Base-by-base conservation (phyloP, 2,888 invertebrate genomes). In the Phortica magna region DNA sequence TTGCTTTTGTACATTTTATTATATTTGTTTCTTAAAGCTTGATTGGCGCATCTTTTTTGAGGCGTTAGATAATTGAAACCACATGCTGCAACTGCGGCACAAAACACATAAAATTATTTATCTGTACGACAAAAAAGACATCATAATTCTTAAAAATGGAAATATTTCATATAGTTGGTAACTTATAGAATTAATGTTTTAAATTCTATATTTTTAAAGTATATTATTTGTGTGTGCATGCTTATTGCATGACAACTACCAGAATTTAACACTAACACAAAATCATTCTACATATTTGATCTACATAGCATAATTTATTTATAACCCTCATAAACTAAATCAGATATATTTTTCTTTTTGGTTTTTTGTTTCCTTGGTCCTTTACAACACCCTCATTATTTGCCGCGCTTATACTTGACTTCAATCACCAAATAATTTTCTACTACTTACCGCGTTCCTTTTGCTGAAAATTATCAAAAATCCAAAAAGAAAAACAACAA, bases 381-480 rank as follows among this genome's bases (percentile, higher is more conserved):
- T 17, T 39, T 79, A 84, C 83, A 84, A 84, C 88, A 85, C 88
- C 86, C 78, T 80, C 84, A 87, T 85, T 85, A 85, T 84, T 85
- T 83, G 75, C 19, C 71, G 77, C 80, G 86, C 88, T 85, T 85
- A 85, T 85, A 88, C 79, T 79, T 73, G 80, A 84, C 83, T 85
- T 83, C 88, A 85, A 85, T 85, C 84, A 84, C 83, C 88, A 83
- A 84, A 84, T 83, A 87, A 87, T 87, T 84, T 85, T 79, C 84
- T 81, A 7, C 68, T 68, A 19, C 43, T 48, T n/a, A 61, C 10
- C 22, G 61, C 22, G 22, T 10, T 19, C 61, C 17, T 61, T 48
- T 17, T 43, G 19, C 68, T 43, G 9, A 68, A 68, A 68, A 43
- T 68, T 68, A 68, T 68, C 68, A 68, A 71, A 71, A 71, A 71